Base-by-base conservation (phyloP, 53 echinoderm and acorn worm species). In the Luidia sarsii region DNA sequence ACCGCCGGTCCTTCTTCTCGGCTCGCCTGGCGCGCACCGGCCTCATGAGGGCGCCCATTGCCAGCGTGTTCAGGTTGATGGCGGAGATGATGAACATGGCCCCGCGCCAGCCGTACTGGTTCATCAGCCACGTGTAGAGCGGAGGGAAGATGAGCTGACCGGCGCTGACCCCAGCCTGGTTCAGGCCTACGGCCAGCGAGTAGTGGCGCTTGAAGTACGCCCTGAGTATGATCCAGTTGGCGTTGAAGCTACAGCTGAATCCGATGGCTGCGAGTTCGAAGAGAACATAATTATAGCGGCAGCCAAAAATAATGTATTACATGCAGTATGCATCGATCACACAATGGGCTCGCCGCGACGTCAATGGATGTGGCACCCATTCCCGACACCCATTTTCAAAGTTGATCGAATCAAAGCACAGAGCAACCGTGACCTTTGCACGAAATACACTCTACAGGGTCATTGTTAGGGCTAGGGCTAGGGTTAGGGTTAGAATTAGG, bases 21-120 rank as follows among this genome's bases (percentile, higher is more conserved):
- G 13, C 20, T 4, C 6, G 23, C 57, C 27, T 57, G 24, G 57
- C 25, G 27, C 57, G 57, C 4, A 57, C 57, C 27, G 70, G 70
- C 30, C 70, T 48, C 70, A 70, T 70, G 50, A 70, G 70, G 50
- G 50, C 49, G 49, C 70, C 70, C 19, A 34, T 50, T 7, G 50
- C 70, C 34, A 50, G 3, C 8, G 32, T 50, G 19, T 70, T 24
- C 33, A 51, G 2, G 10, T 43, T 16, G 0, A 70, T 50, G 1
- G 41, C 70, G 6, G 70, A 22, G 16, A 49, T 49, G 8, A 70
- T 70, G 4, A 70, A 0, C 4, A 70, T 2, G 32, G 70, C 32
- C 3, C 21, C 50, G 19, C 70, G 39, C 70, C 70, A 70, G 0
- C 70, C 50, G 15, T 50, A 70, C 6, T 23, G 2, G 11, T 49